Evolutionary conservation across 92 coral and sea anemone genomes (phyloP), one percentile per base, ranked within the genome.

Genomic region (Parazoanthus darwini): DNA sequence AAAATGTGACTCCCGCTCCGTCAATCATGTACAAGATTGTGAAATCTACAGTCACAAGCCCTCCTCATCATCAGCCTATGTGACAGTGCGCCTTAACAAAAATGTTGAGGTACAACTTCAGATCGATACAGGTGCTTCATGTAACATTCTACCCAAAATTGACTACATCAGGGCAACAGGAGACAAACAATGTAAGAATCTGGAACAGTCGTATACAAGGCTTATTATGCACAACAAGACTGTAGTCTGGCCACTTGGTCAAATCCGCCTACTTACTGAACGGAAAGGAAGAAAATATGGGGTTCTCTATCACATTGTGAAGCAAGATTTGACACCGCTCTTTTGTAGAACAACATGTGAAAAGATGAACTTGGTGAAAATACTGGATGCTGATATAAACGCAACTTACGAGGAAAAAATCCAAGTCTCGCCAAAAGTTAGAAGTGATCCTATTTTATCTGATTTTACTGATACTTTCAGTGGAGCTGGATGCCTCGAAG

Each of bases 211-310:
- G 80, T 79, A 88, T 37, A 42, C 70, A 18, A 83, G 74, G 29
- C 78, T 88, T 71, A 71, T 88, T 25, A 81, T 81, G 91, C 91
- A 88, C 59, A 81, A 81, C 72, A 81, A 88, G 59, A 79, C 88
- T 68, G 22, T 48, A 70, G 91, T 79, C 66, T 43, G 48, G 33
- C 85, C 81, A 86, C 25, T n/a, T 68, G 48, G 48, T 44, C 48
- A 44, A 44, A 44, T 44, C 48, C 48, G 48, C 48, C 48, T 44
- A 44, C 63, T 80, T 25, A 80, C 85, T n/a, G 65, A 80, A 48
- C 43, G 85, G 82, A 79, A 79, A 38, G 85, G 85, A 80, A 80
- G 85, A 80, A 16, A 1, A 46, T 80, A 80, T 15, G 67, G 85
- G n/a, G 85, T 80, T 10, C 85, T 80, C 63, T 80, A 38, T 25